Percentiles rank a stretch among this genome's conserved stretches.
Conservation (phyloP, 2,797 vertebrate species). For the Synanceia verrucosa region DNA sequence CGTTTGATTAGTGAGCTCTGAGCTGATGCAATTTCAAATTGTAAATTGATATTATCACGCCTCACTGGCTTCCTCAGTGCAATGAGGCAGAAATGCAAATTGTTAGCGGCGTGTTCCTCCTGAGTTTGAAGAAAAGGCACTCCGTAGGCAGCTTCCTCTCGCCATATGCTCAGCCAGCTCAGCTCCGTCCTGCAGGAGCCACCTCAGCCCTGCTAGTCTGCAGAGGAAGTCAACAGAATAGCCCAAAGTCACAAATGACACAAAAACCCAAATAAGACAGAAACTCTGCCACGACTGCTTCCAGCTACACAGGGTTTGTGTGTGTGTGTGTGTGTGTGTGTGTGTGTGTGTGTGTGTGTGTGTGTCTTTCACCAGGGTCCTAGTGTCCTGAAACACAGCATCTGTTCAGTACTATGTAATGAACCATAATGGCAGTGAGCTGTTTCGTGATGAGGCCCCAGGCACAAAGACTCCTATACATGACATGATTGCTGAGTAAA, state of each 20-base stretch:
- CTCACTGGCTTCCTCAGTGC: conserved; percentile 3
- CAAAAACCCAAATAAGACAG: conserved; percentile 70
- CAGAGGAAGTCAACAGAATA: conserved; percentile 67
- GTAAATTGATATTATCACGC: conserved; percentile 27
- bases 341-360: conserved; percentile 11
- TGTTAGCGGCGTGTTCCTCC: conserved; percentile 27
- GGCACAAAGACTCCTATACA: neutral
- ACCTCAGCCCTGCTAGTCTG: conserved; percentile 61
- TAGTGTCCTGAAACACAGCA: conserved; percentile 49
- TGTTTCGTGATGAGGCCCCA: conserved; percentile 1
- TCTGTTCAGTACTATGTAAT: conserved; percentile 44
- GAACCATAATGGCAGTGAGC: conserved; percentile 24
- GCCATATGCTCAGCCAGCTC: conserved; percentile 73
- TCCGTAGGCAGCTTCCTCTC: conserved; percentile 66
- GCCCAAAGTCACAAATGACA: conserved; percentile 71
- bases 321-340: conserved; percentile 10
- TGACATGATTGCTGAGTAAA: neutral
- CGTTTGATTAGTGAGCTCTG: conserved; percentile 16
- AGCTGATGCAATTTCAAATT: conserved; percentile 27
- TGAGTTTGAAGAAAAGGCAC: conserved; percentile 41
- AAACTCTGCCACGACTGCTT: conserved; percentile 58
- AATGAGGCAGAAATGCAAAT: conserved; percentile 44
- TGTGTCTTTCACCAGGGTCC: conserved; percentile 36
- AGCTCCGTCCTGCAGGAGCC: conserved; percentile 63
- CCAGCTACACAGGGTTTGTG: conserved; percentile 28